A percentile compares a stretch with the other conserved stretches of the same genome.
Evolutionary conservation across 37 sponge, comb jelly and placozoan species (phyloP).

Genomic region (Agelas oroides): DNA sequence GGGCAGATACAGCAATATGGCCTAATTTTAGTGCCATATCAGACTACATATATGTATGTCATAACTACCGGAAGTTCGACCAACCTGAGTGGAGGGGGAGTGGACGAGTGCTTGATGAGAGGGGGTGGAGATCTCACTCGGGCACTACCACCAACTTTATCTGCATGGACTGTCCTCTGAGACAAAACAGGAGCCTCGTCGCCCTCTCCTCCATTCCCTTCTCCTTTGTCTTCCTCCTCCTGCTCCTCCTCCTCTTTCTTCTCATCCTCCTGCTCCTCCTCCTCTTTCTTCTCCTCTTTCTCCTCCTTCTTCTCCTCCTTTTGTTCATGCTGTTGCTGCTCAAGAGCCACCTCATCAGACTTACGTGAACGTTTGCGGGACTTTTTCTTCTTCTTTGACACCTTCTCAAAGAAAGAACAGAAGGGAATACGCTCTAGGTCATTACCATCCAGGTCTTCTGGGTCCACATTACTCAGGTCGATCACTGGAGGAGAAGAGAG

Average conservation of each 20-base stretch:
- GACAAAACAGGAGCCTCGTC: not conserved
- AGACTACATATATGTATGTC: too few relatives aligned
- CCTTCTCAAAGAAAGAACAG: constrained; percentile 26
- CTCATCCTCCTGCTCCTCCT: not conserved
- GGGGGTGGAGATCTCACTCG: constrained; percentile 26
- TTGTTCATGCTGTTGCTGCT: not conserved
- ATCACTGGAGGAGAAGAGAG: constrained; percentile 28
- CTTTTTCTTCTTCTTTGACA: constrained; percentile 38
- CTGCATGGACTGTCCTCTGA: too few relatives aligned
- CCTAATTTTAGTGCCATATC: too few relatives aligned
- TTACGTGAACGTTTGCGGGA: not conserved
- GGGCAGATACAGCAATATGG: too few relatives aligned
- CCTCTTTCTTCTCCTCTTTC: not conserved
- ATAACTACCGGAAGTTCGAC: too few relatives aligned
- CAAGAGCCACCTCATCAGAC: not conserved
- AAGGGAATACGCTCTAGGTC: constrained; percentile 43
- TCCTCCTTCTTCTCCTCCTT: constrained; percentile 12
- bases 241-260: constrained; percentile 17
- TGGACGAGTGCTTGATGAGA: constrained; percentile 11
- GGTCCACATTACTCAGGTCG: constrained; percentile 47
- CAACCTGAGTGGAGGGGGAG: too few relatives aligned
- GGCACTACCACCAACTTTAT: too few relatives aligned
- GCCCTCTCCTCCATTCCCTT: not conserved
- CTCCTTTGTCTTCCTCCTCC: constrained; percentile 16
- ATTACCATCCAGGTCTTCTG: constrained; percentile 24